phyloP scores from a whole-genome alignment of 2,888 invertebrate genomes.

The Acanthoscelides obtectus region DNA sequence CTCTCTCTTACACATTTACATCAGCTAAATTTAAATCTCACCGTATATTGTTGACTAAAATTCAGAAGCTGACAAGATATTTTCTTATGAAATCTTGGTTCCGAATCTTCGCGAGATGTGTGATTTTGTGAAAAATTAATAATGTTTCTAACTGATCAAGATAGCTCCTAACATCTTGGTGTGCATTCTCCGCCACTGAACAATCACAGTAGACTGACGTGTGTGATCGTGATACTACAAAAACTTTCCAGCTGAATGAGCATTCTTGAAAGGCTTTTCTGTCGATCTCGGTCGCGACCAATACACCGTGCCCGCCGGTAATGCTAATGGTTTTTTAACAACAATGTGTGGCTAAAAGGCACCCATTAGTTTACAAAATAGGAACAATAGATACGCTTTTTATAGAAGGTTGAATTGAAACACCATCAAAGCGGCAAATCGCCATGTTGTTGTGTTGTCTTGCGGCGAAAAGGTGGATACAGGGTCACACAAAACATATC shows the following conservation, averaged over 20 bases:
- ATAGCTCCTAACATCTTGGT: too few relatives aligned
- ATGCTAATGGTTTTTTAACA: slow-evolving; percentile 23
- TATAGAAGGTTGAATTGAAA: background rate
- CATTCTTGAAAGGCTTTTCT: slow-evolving; percentile 23
- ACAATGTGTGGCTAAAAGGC: slow-evolving; percentile 14
- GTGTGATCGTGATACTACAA: slow-evolving; percentile 19
- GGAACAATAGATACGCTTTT: slow-evolving; percentile 7
- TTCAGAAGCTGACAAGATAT: too few relatives aligned
- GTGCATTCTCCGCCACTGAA: background rate
- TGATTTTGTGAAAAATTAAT: too few relatives aligned
- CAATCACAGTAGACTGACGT: slow-evolving; percentile 15
- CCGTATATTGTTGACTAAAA: too few relatives aligned
- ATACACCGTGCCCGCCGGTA: slow-evolving; percentile 12
- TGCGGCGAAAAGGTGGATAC: background rate
- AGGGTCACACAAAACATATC: too few relatives aligned
- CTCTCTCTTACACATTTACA: too few relatives aligned
- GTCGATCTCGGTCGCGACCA: slow-evolving; percentile 29
- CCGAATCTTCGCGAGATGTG: too few relatives aligned
- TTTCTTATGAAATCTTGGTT: too few relatives aligned
- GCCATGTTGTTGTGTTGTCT: background rate
- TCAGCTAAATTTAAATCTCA: too few relatives aligned
- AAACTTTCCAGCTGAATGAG: slow-evolving; percentile 23
- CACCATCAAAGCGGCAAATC: background rate
- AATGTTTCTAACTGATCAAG: too few relatives aligned
- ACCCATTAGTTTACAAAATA: slow-evolving; percentile 14